Base-by-base conservation (phyloP, 2,888 invertebrate genomes). In the Pandemis cinnamomeana region DNA sequence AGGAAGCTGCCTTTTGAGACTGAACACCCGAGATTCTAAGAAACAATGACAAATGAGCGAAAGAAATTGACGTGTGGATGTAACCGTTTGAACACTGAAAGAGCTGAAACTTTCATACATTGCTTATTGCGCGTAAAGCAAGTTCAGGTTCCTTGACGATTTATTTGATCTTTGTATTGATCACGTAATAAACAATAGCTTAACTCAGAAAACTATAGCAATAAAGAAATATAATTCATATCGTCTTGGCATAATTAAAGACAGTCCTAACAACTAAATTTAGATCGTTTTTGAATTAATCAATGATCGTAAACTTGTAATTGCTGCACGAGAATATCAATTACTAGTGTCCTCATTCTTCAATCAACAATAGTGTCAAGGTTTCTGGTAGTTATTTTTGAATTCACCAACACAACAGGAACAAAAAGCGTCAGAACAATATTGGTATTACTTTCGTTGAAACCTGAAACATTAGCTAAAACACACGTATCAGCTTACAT, bases 351-450 rank as follows among this genome's bases (percentile, higher is more conserved):
- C 27, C 27, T 36, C 27, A 4, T 36, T 36, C 27, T 4, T 8
- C 48, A 5, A 48, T 11, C 11, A 48, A 48, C 48, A 48, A 48
- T 11, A 48, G 13, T 0, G 8, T 48, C 44, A 44, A 8, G 44
- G 44, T 44, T 8, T 44, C 44, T 11, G 48, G 48, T 48, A 20
- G 20, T 20, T 20, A 48, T 48, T 13, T 48, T 48, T 48, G 10
- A 11, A 48, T 13, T 48, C 48, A 48, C 48, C 48, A 5, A 10
- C 44, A 44, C 44, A 44, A 44, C 51, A 15, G 7, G 5, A 20
- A 55, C 55, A 55, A 55, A 55, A 55, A 55, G n/a, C 55, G 55
- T 55, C 15, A 53, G 53, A 48, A 20, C n/a, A 55, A 55, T 60
- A 11, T 63, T 44, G 44, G 15, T 63, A 11, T 63, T 15, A 15